A percentile compares a stretch with the other conserved stretches of the same genome.
Evolutionary conservation across 2,113 vertebrate genomes (phyloP).

Genomic region (Bungarus multicinctus): DNA sequence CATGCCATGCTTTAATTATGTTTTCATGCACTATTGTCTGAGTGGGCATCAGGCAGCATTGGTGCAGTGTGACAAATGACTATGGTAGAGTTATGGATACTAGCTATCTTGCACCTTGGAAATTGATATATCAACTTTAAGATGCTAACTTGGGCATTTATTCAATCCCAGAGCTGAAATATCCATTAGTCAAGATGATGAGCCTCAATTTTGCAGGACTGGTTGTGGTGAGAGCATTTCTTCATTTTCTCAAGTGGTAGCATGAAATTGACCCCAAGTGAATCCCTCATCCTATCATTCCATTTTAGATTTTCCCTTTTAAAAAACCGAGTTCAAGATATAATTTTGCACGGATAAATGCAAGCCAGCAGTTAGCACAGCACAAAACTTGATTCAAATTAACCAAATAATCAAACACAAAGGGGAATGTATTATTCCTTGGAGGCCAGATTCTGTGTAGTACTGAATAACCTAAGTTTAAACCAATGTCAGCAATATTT

Average conservation of each 20-base stretch:
- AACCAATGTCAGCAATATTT: background rate
- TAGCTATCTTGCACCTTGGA: background rate
- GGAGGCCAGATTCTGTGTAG: constrained; percentile 31
- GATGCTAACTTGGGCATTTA: background rate
- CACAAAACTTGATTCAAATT: background rate
- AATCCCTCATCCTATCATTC: background rate
- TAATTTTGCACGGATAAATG: background rate
- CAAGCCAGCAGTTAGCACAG: background rate
- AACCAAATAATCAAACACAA: constrained; percentile 46
- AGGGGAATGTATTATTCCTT: constrained; percentile 21
- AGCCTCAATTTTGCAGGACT: background rate
- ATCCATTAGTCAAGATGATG: background rate
- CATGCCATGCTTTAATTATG: background rate
- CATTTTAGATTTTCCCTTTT: background rate
- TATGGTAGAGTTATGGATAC: background rate
- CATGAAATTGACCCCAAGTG: too few relatives aligned
- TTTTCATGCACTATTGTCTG: background rate
- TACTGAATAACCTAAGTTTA: constrained; percentile 18
- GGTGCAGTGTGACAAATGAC: background rate
- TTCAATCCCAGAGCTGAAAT: background rate
- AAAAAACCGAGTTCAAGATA: background rate
- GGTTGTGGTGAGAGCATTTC: background rate
- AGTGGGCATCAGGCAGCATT: background rate
- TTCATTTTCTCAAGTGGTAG: background rate
- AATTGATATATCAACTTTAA: background rate